Evolutionary conservation across 2,797 vertebrate species (phyloP).

Genomic region (Tamandua tetradactyla): DNA sequence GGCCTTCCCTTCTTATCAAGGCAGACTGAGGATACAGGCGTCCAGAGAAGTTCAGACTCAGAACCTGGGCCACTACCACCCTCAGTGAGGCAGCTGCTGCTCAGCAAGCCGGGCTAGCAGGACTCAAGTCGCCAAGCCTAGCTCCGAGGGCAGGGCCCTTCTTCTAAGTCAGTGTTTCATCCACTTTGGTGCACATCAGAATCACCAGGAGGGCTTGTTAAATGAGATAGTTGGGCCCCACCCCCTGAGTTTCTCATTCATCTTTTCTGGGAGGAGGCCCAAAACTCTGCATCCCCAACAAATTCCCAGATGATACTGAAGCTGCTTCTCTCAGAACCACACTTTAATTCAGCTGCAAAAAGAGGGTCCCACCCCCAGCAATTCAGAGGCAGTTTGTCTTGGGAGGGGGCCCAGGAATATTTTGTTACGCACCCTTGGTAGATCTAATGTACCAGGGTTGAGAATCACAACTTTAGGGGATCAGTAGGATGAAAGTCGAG

Average conservation of each 20-base stretch:
- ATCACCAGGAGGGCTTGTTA: background rate
- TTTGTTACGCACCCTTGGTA: background rate
- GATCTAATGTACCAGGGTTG: background rate
- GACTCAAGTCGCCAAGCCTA: too few relatives aligned
- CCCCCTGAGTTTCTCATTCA: background rate
- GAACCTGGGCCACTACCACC: accelerated
- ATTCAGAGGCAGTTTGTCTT: background rate
- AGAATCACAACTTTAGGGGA: background rate
- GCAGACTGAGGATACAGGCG: too few relatives aligned
- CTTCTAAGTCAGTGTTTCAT: background rate
- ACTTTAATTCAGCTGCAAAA: background rate
- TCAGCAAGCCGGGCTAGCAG: too few relatives aligned
- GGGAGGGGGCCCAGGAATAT: background rate
- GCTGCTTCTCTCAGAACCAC: background rate
- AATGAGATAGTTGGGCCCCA: background rate
- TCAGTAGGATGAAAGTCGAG: background rate
- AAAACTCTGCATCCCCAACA: background rate
- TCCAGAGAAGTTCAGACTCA: background rate
- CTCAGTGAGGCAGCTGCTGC: background rate
- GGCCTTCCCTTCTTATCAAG: background rate
- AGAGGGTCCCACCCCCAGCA: background rate
- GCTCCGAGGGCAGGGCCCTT: background rate
- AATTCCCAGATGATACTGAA: background rate
- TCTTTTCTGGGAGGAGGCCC: background rate
- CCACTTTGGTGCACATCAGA: background rate